Evolutionary conservation across 1,140 invertebrate species (phyloP).

Genomic region (Fopius arisanus): DNA sequence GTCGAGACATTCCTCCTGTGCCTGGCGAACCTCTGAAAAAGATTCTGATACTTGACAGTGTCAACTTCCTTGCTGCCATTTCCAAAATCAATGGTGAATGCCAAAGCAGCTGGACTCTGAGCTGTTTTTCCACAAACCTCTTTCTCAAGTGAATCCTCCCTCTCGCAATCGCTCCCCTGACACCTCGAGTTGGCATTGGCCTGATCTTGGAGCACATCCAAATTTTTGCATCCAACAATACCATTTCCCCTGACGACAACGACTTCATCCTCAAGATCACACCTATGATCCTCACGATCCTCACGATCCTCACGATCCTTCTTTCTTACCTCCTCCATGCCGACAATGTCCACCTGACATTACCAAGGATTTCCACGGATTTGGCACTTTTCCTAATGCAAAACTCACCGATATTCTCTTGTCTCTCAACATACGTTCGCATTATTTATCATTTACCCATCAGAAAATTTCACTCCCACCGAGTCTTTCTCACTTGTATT

Average conservation of each 20-base stretch:
- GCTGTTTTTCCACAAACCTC: slow-evolving; percentile 14
- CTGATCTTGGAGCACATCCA: slow-evolving; percentile 20
- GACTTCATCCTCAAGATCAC: background rate
- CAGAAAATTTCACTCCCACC: background rate
- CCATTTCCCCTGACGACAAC: slow-evolving; percentile 8
- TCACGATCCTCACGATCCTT: background rate
- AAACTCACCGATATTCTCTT: no score
- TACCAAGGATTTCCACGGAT: background rate
- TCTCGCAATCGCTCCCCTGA: slow-evolving; percentile 21
- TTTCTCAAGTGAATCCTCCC: slow-evolving; percentile 24
- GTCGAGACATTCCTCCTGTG: slow-evolving; percentile 76
- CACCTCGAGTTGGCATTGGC: background rate
- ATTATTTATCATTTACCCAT: background rate
- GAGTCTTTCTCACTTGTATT: background rate
- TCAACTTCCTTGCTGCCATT: slow-evolving; percentile 68
- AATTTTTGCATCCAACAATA: background rate
- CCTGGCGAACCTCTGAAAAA: slow-evolving; percentile 74
- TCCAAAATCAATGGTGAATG: slow-evolving; percentile 77
- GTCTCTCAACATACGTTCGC: no score
- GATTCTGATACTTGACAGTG: slow-evolving; percentile 68
- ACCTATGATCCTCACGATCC: background rate
- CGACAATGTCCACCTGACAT: slow-evolving; percentile 9
- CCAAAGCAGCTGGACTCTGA: slow-evolving; percentile 46
- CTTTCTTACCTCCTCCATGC: background rate
- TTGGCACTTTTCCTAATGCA: background rate